Percentiles rank a stretch among this genome's conserved stretches.
These are phyloP conservation scores for Halictus ligatus DNA, from an alignment of 2,888 invertebrate genomes.

Conservation along the genomic window DNA sequence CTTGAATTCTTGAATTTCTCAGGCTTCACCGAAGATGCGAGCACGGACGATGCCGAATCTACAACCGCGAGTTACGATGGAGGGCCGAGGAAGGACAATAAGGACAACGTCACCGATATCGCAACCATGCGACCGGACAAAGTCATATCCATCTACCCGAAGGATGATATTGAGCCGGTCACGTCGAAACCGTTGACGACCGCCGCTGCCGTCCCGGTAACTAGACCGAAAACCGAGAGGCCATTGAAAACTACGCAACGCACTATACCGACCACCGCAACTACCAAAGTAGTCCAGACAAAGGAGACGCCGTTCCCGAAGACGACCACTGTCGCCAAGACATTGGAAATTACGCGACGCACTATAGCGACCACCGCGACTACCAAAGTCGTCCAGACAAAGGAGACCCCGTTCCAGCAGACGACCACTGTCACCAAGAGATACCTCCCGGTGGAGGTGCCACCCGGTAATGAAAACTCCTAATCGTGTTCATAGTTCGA, in stretches of 20 bases:
- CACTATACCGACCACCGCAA: constrained; percentile 39
- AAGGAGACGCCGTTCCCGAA: constrained; percentile 53
- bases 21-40: constrained; percentile 31
- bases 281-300: constrained; percentile 30
- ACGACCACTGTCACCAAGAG: constrained; percentile 26
- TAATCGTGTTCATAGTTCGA: neutral
- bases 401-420: constrained; percentile 52
- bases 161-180: constrained; percentile 76
- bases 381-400: constrained; percentile 35
- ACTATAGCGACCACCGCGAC: constrained; percentile 43
- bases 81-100: neutral
- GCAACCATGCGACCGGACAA: constrained; percentile 25
- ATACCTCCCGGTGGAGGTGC: constrained; percentile 22
- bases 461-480: constrained; percentile 53
- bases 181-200: constrained; percentile 57
- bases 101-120: constrained; percentile 12
- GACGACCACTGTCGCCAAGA: constrained; percentile 8
- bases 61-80: neutral
- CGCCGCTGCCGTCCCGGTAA: constrained; percentile 22
- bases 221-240: constrained; percentile 39
- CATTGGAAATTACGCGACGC: constrained; percentile 42
- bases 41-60: neutral
- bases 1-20: neutral
- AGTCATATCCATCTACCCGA: constrained; percentile 70
- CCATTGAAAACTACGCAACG: constrained; percentile 45